These are phyloP conservation scores for Aphis gossypii DNA, from an alignment of 1,140 invertebrate species.

Conservation along the genomic window DNA sequence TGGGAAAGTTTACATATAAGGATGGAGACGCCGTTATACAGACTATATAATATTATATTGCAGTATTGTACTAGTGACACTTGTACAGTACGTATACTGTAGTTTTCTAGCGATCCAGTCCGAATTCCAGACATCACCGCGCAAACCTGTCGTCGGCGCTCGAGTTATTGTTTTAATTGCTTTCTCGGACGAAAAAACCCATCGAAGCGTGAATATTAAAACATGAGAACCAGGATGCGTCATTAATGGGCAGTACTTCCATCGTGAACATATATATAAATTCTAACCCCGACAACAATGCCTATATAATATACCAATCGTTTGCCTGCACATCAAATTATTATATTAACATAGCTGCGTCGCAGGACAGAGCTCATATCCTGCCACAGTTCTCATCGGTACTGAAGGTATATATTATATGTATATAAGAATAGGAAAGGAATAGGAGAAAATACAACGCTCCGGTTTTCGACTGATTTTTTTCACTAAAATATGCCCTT, in stretches of 20 bases:
- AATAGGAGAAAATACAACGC: neutral
- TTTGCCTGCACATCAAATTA: neutral
- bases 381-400: constrained; percentile 13
- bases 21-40: neutral
- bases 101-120: neutral
- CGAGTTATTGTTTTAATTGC: constrained; percentile 38
- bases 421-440: neutral
- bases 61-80: neutral
- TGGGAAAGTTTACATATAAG: constrained; percentile 13
- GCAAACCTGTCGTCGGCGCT: neutral
- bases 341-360: neutral
- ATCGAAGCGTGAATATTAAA: constrained; percentile 45
- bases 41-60: constrained; percentile 17
- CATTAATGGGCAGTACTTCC: constrained; percentile 29
- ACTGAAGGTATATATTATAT: neutral
- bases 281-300: neutral
- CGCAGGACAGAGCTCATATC: constrained; percentile 2
- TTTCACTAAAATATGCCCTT: neutral
- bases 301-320: neutral
- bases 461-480: neutral
- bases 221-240: constrained; percentile 53
- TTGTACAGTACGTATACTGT: neutral
- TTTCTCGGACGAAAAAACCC: constrained; percentile 29
- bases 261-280: neutral
- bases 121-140: neutral